Percentiles rank a stretch among this genome's conserved stretches.
Evolutionary conservation across 2,113 vertebrate species (phyloP).

Genomic region (Stomatorhinus ivindoensis): DNA sequence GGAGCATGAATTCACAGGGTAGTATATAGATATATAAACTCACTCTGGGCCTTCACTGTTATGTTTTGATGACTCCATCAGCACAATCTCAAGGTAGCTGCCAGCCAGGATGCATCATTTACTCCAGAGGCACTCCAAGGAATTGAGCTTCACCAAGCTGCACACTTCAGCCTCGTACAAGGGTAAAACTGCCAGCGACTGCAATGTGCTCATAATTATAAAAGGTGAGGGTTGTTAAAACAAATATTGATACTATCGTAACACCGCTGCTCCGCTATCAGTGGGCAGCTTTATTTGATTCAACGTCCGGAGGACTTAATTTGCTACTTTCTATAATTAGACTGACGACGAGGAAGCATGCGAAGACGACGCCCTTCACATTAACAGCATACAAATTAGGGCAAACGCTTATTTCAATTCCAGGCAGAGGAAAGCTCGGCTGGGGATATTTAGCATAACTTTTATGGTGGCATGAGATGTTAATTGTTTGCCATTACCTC

Average conservation of each 20-base stretch:
- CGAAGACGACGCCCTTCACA: slow-evolving; percentile 80
- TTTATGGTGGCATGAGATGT: slow-evolving; percentile 94
- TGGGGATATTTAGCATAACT: slow-evolving; percentile 84
- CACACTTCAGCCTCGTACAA: slow-evolving; percentile 84
- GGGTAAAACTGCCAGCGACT: slow-evolving; percentile 69
- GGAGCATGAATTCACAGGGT: neutral
- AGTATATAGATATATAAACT: neutral
- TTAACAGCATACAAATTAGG: slow-evolving; percentile 86
- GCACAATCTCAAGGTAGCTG: slow-evolving; percentile 89
- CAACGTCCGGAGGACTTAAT: slow-evolving; percentile 69
- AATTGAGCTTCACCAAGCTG: slow-evolving; percentile 67
- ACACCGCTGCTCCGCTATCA: slow-evolving; percentile 47
- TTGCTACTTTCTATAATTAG: slow-evolving; percentile 92
- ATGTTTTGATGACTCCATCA: neutral
- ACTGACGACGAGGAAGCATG: slow-evolving; percentile 81
- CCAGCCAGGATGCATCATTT: slow-evolving; percentile 93
- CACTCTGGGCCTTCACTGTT: neutral
- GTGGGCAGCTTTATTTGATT: slow-evolving; percentile 64
- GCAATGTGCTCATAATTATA: slow-evolving; percentile 77
- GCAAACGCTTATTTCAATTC: slow-evolving; percentile 89
- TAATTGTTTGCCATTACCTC: slow-evolving; percentile 99
- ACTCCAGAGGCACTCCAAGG: slow-evolving; percentile 82
- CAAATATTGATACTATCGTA: slow-evolving; percentile 47
- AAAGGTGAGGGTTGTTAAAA: slow-evolving; percentile 52
- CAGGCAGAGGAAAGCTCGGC: slow-evolving; percentile 75